These are phyloP conservation scores for Andrena camellia DNA, from an alignment of 2,888 invertebrate genomes.

Conservation along the genomic window DNA sequence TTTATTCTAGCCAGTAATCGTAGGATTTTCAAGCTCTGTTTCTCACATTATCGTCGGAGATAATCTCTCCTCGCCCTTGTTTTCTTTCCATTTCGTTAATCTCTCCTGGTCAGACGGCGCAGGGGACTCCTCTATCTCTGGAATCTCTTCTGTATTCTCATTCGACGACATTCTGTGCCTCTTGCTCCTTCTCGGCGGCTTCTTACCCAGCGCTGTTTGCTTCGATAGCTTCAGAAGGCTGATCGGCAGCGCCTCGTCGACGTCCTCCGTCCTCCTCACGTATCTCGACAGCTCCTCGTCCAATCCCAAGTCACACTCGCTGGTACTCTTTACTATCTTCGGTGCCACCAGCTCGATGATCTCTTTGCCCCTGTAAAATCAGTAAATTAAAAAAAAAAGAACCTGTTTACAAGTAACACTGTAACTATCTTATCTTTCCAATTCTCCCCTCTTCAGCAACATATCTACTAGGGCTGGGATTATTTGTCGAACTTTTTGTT, in stretches of 20 bases:
- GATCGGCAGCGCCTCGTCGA: conserved; percentile 38
- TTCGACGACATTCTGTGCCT: conserved; percentile 23
- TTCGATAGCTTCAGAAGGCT: conserved; percentile 36
- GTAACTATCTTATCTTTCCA: background rate
- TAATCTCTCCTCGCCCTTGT: background rate
- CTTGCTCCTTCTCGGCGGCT: conserved; percentile 12
- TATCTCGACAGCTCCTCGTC: conserved; percentile 63
- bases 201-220: conserved; percentile 21
- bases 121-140: background rate
- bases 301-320: conserved; percentile 56
- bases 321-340: conserved; percentile 59
- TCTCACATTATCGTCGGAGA: background rate
- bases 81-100: background rate
- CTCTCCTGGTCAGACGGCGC: conserved; percentile 13
- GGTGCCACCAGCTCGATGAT: conserved; percentile 58
- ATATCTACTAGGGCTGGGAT: no score
- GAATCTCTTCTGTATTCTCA: conserved; percentile 27
- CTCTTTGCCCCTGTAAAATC: conserved; percentile 27
- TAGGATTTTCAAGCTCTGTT: background rate
- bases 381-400: no score
- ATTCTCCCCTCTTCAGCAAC: background rate
- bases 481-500: no score
- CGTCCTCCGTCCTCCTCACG: conserved; percentile 51
- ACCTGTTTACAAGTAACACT: background rate
- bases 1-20: background rate